Base-by-base conservation (phyloP, 1,140 invertebrate species). In the Diprion similis region DNA sequence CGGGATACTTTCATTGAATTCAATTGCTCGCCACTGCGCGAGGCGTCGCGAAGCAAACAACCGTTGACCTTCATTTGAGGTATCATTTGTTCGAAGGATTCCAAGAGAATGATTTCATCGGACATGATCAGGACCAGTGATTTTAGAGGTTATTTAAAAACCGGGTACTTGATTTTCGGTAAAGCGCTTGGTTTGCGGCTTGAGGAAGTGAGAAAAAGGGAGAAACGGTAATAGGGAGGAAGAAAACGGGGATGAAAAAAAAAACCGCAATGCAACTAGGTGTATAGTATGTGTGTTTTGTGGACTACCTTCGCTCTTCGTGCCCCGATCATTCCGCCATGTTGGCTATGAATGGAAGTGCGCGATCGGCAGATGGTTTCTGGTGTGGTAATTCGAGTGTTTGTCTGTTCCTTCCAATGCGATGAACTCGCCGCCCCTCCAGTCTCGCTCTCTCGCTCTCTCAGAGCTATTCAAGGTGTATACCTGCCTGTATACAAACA, bases 331-430 rank as follows among this genome's bases (percentile, higher is more conserved):
- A 59, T 59, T 59, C 51, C 51, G 51, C 51, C 51, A 59, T 59
- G 51, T 59, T 59, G 51, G n/a, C n/a, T 59, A 15, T 59, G 11
- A 59, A 59, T 59, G 51, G 51, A 3, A 59, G 51, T 59, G 51
- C 51, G 51, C 51, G 51, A 59, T 59, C 51, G 51, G 51, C 51
- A 59, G 51, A 59, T 59, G 51, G 51, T 59, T 59, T 59, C 51
- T 59, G 51, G 51, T 59, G 51, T 59, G 51, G 51, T 59, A 59
- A 59, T 59, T 59, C 51, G 51, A 59, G 51, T 59, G 51, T 59
- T 59, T 59, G 51, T 59, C 51, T 59, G 51, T 59, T 59, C 51
- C 51, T 59, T 59, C 51, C 51, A 59, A 59, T 59, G 51, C 51
- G n/a, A 59, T 59, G 51, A 59, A 59, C 51, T 59, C 51, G n/a